These are phyloP conservation scores for Agonopterix subpropinquella DNA, from an alignment of 2,888 invertebrate genomes.

Conservation along the genomic window DNA sequence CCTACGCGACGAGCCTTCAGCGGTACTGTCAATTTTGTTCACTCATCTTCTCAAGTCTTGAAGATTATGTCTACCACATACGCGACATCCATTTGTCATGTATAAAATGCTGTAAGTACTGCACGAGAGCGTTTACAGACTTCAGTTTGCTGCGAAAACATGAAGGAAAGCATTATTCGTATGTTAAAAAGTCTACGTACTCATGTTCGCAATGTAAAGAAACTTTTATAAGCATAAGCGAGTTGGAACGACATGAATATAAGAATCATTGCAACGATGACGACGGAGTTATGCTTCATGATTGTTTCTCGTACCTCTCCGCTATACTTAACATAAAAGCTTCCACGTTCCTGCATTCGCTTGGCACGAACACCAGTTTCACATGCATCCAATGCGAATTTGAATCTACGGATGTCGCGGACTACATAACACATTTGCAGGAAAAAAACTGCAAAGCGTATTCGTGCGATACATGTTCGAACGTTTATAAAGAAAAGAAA, in stretches of 20 bases:
- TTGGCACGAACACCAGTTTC: slow-evolving; percentile 15
- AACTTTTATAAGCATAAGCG: slow-evolving; percentile 18
- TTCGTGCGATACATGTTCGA: slow-evolving; percentile 37
- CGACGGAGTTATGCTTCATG: slow-evolving; percentile 35
- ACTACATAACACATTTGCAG: slow-evolving; percentile 36
- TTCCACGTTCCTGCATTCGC: slow-evolving; percentile 22
- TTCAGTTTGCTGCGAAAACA: slow-evolving; percentile 21
- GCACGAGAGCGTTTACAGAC: slow-evolving; percentile 35
- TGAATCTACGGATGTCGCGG: slow-evolving; percentile 10
- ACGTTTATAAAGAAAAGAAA: slow-evolving; percentile 23
- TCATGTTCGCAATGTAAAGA: slow-evolving; percentile 42
- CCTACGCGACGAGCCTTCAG: slow-evolving; percentile 7
- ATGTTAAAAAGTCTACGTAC: slow-evolving; percentile 10
- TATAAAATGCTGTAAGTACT: slow-evolving; percentile 36
- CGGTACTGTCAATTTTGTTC: slow-evolving; percentile 40
- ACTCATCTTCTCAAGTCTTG: slow-evolving; percentile 20
- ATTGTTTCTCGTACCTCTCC: slow-evolving; percentile 32
- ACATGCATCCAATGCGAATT: slow-evolving; percentile 31
- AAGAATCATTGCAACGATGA: slow-evolving; percentile 15
- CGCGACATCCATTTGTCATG: slow-evolving; percentile 31
- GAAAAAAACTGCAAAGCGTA: slow-evolving; percentile 20
- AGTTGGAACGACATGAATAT: slow-evolving; percentile 34
- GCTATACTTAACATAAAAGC: slow-evolving; percentile 38
- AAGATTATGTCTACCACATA: slow-evolving; percentile 40
- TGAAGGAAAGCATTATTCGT: slow-evolving; percentile 30